These are phyloP conservation scores for Cinclus mexicanus DNA, from an alignment of 2,113 vertebrate species.

Conservation along the genomic window DNA sequence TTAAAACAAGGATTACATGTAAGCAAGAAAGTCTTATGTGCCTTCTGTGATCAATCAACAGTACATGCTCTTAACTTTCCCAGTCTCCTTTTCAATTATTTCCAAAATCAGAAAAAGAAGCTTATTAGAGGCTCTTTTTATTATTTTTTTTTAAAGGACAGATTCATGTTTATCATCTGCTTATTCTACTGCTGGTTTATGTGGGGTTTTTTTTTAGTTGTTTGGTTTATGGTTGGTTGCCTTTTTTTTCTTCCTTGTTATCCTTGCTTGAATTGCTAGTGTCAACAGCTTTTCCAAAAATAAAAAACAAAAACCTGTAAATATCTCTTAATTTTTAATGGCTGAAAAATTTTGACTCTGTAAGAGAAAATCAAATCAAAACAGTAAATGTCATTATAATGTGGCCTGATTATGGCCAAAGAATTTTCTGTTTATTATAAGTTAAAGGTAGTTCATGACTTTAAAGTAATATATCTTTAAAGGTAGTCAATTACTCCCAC, in stretches of 20 bases:
- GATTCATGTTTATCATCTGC: background rate
- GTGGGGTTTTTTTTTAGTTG: background rate
- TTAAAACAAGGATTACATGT: background rate
- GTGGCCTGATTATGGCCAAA: background rate
- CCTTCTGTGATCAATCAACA: background rate
- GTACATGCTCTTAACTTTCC: background rate
- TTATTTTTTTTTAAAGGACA: background rate
- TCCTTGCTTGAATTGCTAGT: background rate
- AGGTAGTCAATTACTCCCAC: background rate
- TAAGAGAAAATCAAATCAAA: background rate
- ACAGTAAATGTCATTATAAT: background rate
- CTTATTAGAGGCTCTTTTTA: background rate
- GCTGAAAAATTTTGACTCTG: background rate
- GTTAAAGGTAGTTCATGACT: background rate
- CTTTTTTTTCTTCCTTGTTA: background rate
- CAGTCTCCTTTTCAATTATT: background rate
- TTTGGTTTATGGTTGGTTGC: background rate
- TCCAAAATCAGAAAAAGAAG: background rate
- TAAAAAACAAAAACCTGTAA: background rate
- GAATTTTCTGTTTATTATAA: background rate
- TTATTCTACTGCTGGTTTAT: background rate
- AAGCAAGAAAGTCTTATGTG: background rate
- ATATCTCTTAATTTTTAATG: background rate
- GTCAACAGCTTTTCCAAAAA: background rate
- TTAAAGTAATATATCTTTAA: background rate